phyloP scores from a whole-genome alignment of 2,888 invertebrate species.

The Nebria brevicollis region DNA sequence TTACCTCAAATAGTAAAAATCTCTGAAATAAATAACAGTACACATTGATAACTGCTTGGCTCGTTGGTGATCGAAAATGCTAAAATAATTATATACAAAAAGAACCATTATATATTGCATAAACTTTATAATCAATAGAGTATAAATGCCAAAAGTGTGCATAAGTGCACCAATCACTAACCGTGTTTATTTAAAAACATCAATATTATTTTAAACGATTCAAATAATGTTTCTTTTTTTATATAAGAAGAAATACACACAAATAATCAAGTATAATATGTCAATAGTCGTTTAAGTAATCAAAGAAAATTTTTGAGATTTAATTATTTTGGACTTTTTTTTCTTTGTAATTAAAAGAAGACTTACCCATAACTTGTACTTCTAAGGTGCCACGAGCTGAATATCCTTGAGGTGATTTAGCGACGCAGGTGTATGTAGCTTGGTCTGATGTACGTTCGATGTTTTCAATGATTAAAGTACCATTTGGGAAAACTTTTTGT shows the following conservation, averaged over 20 bases:
- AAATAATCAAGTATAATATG: not conserved
- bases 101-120: constrained; percentile 7
- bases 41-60: constrained; percentile 46
- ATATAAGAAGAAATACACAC: not conserved
- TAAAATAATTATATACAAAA: constrained; percentile 21
- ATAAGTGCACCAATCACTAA: not conserved
- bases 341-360: too few relatives aligned
- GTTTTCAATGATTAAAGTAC: constrained; percentile 92
- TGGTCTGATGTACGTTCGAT: constrained; percentile 93
- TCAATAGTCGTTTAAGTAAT: not conserved
- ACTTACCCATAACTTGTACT: constrained; percentile 97
- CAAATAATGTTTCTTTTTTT: not conserved
- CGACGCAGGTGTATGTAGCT: constrained; percentile 94
- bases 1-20: constrained; percentile 31
- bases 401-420: constrained; percentile 90
- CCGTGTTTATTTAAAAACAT: not conserved
- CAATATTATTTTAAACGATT: not conserved
- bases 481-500: constrained; percentile 87
- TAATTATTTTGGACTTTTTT: too few relatives aligned
- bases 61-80: constrained; percentile 21
- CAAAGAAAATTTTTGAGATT: too few relatives aligned
- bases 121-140: not conserved
- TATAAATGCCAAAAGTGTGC: not conserved
- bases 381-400: constrained; percentile 88
- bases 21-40: constrained; percentile 42